These are phyloP conservation scores for Noturus placidus DNA, from an alignment of 2,113 vertebrate species.

Conservation along the genomic window DNA sequence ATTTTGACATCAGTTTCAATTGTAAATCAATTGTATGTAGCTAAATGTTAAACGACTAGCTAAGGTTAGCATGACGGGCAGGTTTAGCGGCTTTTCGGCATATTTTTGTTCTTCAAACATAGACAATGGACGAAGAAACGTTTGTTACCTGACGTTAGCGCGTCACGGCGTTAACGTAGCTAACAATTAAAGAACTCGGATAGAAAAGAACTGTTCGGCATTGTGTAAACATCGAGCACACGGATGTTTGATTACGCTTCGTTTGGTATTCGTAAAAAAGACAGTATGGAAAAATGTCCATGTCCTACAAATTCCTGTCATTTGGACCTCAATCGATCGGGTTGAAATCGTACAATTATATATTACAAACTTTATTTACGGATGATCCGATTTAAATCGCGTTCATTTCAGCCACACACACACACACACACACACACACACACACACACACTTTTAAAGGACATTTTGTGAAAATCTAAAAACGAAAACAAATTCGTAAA, in stretches of 20 bases:
- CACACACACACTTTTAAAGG: neutral
- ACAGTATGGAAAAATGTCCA: neutral
- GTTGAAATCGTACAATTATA: neutral
- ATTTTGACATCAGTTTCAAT: too few species aligned
- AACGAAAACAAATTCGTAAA: neutral
- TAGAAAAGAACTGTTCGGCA: neutral
- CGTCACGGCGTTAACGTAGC: neutral
- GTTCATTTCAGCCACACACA: neutral
- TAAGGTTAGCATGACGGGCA: neutral
- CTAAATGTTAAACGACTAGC: neutral
- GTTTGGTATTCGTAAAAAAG: neutral
- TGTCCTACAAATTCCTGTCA: neutral
- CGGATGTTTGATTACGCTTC: neutral
- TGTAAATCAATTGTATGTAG: too few species aligned
- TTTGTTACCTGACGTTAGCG: neutral
- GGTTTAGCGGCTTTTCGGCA: neutral
- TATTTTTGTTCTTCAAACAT: too few species aligned
- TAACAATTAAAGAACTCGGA: neutral
- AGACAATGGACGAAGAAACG: too few species aligned
- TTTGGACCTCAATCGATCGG: neutral
- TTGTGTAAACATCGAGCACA: too few species aligned
- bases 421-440: too few species aligned
- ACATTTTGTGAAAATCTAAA: neutral
- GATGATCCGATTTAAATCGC: neutral
- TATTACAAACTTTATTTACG: too few species aligned